phyloP scores from a whole-genome alignment of 2,888 invertebrate species.

The Dendrolimus pini region DNA sequence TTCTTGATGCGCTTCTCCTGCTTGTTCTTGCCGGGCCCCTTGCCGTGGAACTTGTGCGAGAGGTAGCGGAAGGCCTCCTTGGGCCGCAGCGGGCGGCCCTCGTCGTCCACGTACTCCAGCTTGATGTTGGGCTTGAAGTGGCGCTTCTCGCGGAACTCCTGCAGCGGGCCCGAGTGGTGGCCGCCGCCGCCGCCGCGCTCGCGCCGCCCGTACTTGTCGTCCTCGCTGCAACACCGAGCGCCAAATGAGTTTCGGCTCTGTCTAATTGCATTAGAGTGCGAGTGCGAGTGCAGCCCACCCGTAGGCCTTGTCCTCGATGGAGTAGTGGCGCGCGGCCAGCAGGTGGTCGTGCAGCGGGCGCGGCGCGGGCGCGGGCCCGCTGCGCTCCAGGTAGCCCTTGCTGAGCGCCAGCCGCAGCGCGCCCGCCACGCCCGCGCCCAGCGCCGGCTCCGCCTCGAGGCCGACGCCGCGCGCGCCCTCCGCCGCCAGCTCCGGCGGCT shows the following conservation, averaged over 20 bases:
- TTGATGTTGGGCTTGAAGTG: conserved; percentile 95
- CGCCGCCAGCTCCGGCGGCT: conserved; percentile 51
- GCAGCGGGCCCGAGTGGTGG: conserved; percentile 83
- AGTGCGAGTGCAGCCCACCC: conserved; percentile 19
- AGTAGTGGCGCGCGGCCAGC: conserved; percentile 31
- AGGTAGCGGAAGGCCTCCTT: conserved; percentile 98
- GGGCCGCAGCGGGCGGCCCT: conserved; percentile 92
- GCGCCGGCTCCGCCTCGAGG: conserved; percentile 94
- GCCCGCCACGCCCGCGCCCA: conserved; percentile 93
- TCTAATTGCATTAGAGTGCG: too few relatives aligned
- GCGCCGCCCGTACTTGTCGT: conserved; percentile 84
- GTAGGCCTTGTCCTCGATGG: conserved; percentile 44
- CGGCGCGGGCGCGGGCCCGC: conserved; percentile 80
- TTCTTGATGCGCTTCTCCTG: conserved; percentile 97
- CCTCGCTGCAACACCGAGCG: conserved; percentile 74
- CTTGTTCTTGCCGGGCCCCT: conserved; percentile 99
- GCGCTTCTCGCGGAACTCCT: conserved; percentile 94
- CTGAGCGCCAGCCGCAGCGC: conserved; percentile 93
- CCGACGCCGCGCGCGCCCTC: conserved; percentile 44
- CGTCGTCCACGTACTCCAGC: conserved; percentile 97
- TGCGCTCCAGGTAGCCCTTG: conserved; percentile 95
- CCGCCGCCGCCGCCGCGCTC: conserved; percentile 78
- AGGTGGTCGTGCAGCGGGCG: conserved; percentile 21
- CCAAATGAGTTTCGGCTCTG: too few relatives aligned
- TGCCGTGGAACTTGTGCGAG: conserved; percentile 99